phyloP scores from a whole-genome alignment of 92 coral and sea anemone species.

The Bergia puertoricense region DNA sequence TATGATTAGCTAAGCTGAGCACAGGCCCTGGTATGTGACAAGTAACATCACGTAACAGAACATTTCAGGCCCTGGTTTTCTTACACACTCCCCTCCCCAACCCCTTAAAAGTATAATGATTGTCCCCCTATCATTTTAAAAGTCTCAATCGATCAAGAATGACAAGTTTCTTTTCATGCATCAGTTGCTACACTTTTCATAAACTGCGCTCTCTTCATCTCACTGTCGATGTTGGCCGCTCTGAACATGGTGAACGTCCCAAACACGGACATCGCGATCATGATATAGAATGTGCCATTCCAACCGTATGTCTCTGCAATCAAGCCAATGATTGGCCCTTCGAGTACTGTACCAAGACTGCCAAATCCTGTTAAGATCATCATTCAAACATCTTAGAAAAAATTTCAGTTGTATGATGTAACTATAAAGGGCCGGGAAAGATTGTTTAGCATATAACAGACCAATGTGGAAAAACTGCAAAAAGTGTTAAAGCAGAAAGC shows the following conservation, averaged over 20 bases:
- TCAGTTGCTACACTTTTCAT: conserved; percentile 59
- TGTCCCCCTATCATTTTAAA: too few relatives aligned
- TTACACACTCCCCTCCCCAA: too few relatives aligned
- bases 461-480: too few relatives aligned
- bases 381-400: not conserved
- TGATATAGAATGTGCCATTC: conserved; percentile 91
- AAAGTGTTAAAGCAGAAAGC: too few relatives aligned
- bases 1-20: too few relatives aligned
- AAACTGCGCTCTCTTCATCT: conserved; percentile 74
- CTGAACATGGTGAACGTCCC: conserved; percentile 80
- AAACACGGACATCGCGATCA: conserved; percentile 80
- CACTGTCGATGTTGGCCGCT: conserved; percentile 72
- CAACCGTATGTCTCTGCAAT: conserved; percentile 89
- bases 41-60: too few relatives aligned
- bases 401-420: not conserved
- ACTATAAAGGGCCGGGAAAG: too few relatives aligned
- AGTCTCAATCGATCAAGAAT: too few relatives aligned
- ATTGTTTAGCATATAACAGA: too few relatives aligned
- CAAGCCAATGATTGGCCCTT: conserved; percentile 95
- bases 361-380: conserved; percentile 78
- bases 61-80: too few relatives aligned
- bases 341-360: conserved; percentile 87
- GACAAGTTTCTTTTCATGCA: not conserved
- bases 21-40: too few relatives aligned
- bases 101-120: not conserved